Evolutionary conservation across 2,888 invertebrate species (phyloP).

Genomic region (Halictus quadricinctus): DNA sequence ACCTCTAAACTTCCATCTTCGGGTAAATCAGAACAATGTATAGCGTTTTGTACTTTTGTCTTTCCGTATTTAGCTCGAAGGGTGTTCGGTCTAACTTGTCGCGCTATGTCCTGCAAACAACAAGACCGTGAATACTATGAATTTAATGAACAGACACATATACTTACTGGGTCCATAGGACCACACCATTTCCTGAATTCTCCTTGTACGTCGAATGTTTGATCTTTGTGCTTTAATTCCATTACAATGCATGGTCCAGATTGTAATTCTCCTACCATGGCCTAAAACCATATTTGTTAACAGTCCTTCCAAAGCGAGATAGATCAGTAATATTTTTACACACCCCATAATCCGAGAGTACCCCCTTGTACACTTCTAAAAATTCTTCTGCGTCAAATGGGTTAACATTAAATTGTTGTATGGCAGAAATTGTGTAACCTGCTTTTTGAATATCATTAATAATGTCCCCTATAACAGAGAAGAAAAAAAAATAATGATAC

Average conservation of each 20-base stretch:
- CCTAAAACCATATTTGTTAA: conserved; percentile 81
- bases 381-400: conserved; percentile 94
- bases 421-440: conserved; percentile 90
- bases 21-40: conserved; percentile 96
- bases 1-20: conserved; percentile 93
- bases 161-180: conserved; percentile 93
- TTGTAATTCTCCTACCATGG: conserved; percentile 92
- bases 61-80: conserved; percentile 93
- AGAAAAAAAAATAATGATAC: conserved; percentile 65
- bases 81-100: conserved; percentile 91
- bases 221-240: conserved; percentile 89
- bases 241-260: conserved; percentile 94
- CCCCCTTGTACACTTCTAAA: conserved; percentile 95
- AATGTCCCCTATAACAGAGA: conserved; percentile 85
- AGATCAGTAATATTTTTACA: conserved; percentile 35
- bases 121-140: background rate
- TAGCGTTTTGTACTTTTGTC: conserved; percentile 92
- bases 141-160: background rate
- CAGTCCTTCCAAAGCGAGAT: conserved; percentile 3
- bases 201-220: conserved; percentile 85
- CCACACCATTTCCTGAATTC: conserved; percentile 94
- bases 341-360: conserved; percentile 90
- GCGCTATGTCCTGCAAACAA: conserved; percentile 89
- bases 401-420: conserved; percentile 91
- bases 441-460: conserved; percentile 89